These are phyloP conservation scores for Natrix natrix DNA, from an alignment of 2,797 vertebrate genomes.

Conservation along the genomic window DNA sequence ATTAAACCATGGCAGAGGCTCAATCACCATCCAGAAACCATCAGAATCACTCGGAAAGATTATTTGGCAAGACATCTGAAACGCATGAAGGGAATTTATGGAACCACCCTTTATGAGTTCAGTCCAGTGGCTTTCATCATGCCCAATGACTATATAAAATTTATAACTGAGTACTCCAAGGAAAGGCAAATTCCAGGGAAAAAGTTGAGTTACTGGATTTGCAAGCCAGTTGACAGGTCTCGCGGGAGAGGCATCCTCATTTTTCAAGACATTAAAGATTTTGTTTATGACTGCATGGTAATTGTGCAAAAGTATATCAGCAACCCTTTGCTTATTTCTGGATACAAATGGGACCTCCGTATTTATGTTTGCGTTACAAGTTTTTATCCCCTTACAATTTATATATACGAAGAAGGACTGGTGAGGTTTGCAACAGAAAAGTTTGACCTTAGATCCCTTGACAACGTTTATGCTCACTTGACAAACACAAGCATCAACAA, in stretches of 20 bases:
- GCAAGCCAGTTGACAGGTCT: conserved; percentile 80
- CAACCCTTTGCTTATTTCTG: conserved; percentile 78
- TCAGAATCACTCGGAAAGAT: conserved; percentile 80
- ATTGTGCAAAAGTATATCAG: conserved; percentile 81
- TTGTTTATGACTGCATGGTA: conserved; percentile 74
- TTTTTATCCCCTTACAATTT: conserved; percentile 79
- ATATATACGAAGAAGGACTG: conserved; percentile 79
- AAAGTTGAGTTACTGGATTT: conserved; percentile 76
- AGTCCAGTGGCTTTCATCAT: conserved; percentile 77
- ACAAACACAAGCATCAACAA: conserved; percentile 87
- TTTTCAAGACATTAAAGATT: conserved; percentile 76
- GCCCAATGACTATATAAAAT: conserved; percentile 77
- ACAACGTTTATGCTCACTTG: conserved; percentile 77
- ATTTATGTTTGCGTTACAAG: conserved; percentile 81
- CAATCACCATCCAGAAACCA: conserved; percentile 81
- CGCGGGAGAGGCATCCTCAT: conserved; percentile 79
- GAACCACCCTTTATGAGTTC: conserved; percentile 74
- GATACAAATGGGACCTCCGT: conserved; percentile 82
- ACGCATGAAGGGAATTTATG: conserved; percentile 74
- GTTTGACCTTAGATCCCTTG: conserved; percentile 72
- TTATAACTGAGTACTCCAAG: conserved; percentile 73
- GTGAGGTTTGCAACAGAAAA: conserved; percentile 83
- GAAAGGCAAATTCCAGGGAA: conserved; percentile 52
- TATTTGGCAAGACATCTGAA: conserved; percentile 74
- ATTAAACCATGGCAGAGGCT: conserved; percentile 83